Conservation (phyloP, 1,140 invertebrate species). For the Lutraria rhynchaena region DNA sequence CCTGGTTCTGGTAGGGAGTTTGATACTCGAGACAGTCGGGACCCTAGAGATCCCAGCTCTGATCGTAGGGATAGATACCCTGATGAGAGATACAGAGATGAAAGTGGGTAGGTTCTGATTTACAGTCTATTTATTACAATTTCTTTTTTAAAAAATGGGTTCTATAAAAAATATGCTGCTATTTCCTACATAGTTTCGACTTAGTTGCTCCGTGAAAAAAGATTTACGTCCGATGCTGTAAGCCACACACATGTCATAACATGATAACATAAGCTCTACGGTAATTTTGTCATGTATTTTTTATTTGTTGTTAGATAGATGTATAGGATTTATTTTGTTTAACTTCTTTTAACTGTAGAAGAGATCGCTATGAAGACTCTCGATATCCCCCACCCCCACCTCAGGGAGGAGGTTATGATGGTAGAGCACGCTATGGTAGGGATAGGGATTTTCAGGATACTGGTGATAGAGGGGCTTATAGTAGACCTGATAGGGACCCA, state of each 20-base stretch:
- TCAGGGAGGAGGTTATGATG: conserved; percentile 15
- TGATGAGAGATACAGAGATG: conserved; percentile 49
- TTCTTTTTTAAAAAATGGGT: no score
- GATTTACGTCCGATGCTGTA: no score
- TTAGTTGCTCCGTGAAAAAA: no score
- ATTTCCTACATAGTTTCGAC: no score
- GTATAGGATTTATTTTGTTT: no score
- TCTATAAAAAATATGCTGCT: no score
- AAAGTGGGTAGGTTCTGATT: conserved; percentile 31
- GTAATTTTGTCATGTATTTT: no score
- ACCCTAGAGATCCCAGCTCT: conserved; percentile 25
- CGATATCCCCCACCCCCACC: conserved; percentile 37
- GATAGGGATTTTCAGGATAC: conserved; percentile 31
- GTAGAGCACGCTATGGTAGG: conserved; percentile 42
- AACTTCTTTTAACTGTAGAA: conserved; percentile 10
- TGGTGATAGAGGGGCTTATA: conserved; percentile 31
- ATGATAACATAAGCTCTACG: no score
- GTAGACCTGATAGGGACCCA: conserved; percentile 8
- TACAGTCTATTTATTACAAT: no score
- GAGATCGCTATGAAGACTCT: conserved; percentile 33
- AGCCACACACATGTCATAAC: no score
- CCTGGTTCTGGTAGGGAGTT: conserved; percentile 32
- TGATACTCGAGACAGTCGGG: conserved; percentile 11
- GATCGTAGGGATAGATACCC: conserved; percentile 52
- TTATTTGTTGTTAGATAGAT: no score